Base-by-base conservation (phyloP, 2,113 vertebrate species). In the Mesoclemmys tuberculata region DNA sequence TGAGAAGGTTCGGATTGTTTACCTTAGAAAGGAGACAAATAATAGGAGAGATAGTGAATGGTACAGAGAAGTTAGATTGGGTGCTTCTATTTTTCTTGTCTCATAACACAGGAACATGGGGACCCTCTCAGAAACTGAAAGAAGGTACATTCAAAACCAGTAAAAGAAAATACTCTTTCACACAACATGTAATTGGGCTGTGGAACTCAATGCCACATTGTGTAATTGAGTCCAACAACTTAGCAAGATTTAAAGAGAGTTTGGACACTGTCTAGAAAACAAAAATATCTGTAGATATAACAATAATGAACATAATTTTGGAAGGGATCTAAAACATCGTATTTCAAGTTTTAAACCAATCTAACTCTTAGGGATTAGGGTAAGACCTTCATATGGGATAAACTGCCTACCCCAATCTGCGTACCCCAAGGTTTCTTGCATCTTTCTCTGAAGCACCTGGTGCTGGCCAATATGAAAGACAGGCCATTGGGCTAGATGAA, bases 341-440 rank as follows among this genome's bases (percentile, higher is more conserved):
- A 52, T 52, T 52, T 52, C 51, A 52, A 5, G 13, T 13, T 51
- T 52, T 52, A 52, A 52, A 14, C 4, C 51, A 52, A 52, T 52
- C 51, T 52, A 18, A 52, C 51, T 52, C 14, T 52, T 51, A 14
- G 46, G 49, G 49, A 51, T 51, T 51, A 24, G 55, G 80, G n/a
- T 38, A 35, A n/a, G 68, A 75, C 77, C 38, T 27, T 84, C 44
- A 10, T 51, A 51, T 13, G 6, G 31, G 14, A 10, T 27, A 29
- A 58, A 29, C 56, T 29, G 26, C 8, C 27, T 10, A 10, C 22
- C 27, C 26, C 56, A 26, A 9, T 58, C 56, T 29, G 56, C 22
- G 18, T 86, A 80, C 61, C 21, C 18, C 5, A 12, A 13, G 0
- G 0, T 81, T 94, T 52, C 46, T 82, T 95, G 54, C 54, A 26